These are phyloP conservation scores for Periophthalmodon schlosseri DNA, from an alignment of 2,113 vertebrate species.

Conservation along the genomic window DNA sequence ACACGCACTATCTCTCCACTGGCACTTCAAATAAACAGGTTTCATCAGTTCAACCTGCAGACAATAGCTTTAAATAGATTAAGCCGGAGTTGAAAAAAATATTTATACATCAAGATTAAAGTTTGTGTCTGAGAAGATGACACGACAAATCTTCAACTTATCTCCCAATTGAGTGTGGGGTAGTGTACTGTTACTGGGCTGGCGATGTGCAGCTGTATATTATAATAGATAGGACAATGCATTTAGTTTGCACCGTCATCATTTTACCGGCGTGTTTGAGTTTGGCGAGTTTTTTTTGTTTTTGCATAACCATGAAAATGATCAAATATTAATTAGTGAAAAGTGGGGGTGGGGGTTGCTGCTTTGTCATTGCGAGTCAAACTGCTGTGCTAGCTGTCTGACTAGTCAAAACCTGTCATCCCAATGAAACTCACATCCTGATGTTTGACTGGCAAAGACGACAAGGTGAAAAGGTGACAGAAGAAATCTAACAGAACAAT, in stretches of 20 bases:
- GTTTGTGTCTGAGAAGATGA: too few relatives aligned
- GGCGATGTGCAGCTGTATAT: too few relatives aligned
- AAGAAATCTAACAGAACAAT: too few relatives aligned
- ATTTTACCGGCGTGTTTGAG: too few relatives aligned
- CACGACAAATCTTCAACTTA: too few relatives aligned
- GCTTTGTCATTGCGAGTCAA: constrained; percentile 57
- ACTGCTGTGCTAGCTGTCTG: constrained; percentile 53
- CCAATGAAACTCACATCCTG: constrained; percentile 44
- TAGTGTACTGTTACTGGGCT: too few relatives aligned
- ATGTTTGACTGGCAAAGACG: constrained; percentile 28
- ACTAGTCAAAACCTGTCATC: constrained; percentile 38
- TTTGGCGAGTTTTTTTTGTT: neutral
- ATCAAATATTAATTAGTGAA: neutral
- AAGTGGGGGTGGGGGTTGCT: neutral
- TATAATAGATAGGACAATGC: too few relatives aligned
- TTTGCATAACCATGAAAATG: neutral
- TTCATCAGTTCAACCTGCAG: neutral
- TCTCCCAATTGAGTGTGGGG: too few relatives aligned
- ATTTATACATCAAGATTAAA: too few relatives aligned
- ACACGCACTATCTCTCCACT: neutral
- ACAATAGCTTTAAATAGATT: neutral
- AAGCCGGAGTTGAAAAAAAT: too few relatives aligned
- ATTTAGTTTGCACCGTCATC: too few relatives aligned
- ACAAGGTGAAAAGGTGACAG: constrained; percentile 52
- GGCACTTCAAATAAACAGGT: neutral